These are phyloP conservation scores for Hydrocynus forskahlii DNA, from an alignment of 2,797 vertebrate species.

Conservation along the genomic window DNA sequence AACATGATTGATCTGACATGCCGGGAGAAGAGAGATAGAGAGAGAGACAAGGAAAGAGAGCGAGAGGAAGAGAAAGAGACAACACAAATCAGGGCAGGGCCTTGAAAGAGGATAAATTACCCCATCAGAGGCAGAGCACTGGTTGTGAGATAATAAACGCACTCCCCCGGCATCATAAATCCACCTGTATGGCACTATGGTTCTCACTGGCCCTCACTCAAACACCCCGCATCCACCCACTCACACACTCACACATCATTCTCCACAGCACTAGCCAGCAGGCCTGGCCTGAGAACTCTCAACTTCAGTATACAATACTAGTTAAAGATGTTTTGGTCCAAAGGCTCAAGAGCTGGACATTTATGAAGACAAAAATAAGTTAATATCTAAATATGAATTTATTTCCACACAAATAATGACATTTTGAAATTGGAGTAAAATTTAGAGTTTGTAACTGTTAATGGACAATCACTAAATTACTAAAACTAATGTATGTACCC, in stretches of 20 bases:
- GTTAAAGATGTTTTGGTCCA: no score
- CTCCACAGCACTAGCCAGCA: slow-evolving; percentile 11
- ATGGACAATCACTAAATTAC: no score
- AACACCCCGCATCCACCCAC: slow-evolving; percentile 28
- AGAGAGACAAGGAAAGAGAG: slow-evolving; percentile 43
- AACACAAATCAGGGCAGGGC: slow-evolving; percentile 76
- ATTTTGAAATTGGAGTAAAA: no score
- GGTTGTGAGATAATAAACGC: slow-evolving; percentile 79
- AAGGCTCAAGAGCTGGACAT: no score
- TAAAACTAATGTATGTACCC: no score
- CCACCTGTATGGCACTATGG: slow-evolving; percentile 45
- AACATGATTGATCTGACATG: slow-evolving; percentile 70
- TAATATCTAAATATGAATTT: no score
- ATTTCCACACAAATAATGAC: no score
- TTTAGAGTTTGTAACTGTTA: no score
- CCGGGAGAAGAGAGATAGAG: slow-evolving; percentile 37
- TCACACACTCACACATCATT: slow-evolving; percentile 26
- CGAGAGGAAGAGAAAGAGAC: slow-evolving; percentile 59
- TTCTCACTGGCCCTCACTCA: slow-evolving; percentile 56
- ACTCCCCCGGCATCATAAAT: slow-evolving; percentile 74
- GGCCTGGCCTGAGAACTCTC: background rate
- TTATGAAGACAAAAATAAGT: no score
- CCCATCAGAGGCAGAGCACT: slow-evolving; percentile 68
- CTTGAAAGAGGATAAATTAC: slow-evolving; percentile 77
- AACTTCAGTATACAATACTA: background rate